Base-by-base conservation (phyloP, 2,797 vertebrate species). In the Xenops minutus region DNA sequence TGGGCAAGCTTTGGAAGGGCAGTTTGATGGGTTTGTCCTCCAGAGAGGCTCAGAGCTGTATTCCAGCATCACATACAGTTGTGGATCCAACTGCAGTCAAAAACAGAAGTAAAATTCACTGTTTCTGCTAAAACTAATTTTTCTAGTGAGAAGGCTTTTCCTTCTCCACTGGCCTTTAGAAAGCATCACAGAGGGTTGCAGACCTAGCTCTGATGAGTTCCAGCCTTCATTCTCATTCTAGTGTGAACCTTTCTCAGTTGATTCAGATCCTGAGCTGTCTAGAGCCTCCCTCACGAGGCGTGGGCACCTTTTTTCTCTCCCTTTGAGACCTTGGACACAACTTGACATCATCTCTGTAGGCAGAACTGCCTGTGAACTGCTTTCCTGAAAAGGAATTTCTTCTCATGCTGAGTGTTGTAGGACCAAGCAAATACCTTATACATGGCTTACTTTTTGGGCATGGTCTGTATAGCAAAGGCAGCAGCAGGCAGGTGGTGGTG, bases 231-330 rank as follows among this genome's bases (percentile, higher is more conserved):
- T 74, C 23, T 48, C 26, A 22, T 46, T 59, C 34, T 64, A 24
- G 27, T 64, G 7, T 54, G n/a, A 43, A 12, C 44, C 29, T 74
- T 76, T 51, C n/a, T 30, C 23, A 55, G 24, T 14, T 44, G 29
- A 49, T 78, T 48, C 51, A 55, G 39, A 72, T 27, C 55, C 61
- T 26, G 22, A 68, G 24, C 24, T 36, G 22, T 67, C 44, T 37
- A 79, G 24, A 77, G 18, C 32, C 32, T 51, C 12, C 23, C 23
- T 55, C 22, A 14, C 0, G 1, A 58, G n/a, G 26, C 1, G 0
- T 14, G 29, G 29, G n/a, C n/a, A 39, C 54, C 36, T 49, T 43
- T n/a, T 44, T 61, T 39, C 36, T 68, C 21, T 52, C 44, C 13
- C 21, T 36, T 80, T 51, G 41, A 61, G 37, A n/a, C 30, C 37